Base-by-base conservation (phyloP, 2,113 vertebrate species). In the Dicentrarchus labrax region DNA sequence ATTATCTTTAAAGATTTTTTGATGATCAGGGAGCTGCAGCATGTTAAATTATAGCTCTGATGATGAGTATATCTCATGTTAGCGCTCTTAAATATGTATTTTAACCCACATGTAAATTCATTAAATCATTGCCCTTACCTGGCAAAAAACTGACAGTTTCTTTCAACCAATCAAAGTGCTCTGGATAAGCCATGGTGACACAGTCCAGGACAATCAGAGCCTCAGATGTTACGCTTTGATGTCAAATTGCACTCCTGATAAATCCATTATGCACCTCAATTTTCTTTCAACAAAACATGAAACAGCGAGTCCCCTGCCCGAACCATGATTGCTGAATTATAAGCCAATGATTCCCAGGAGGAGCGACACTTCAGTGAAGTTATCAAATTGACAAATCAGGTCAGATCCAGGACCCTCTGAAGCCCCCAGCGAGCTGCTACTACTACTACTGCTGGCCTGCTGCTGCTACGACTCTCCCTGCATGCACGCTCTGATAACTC, bases 51-150 rank as follows among this genome's bases (percentile, higher is more conserved):
- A 43, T 0, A 0, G 43, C 65, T 72, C 61, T 38, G 56, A 50
- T 54, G n/a, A 82, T 72, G 13, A 78, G 78, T 11, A 39, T 13
- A 19, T 50, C n/a, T 83, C 22, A 74, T 73, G 12, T 50, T 53
- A 68, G 1, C 36, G 9, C 22, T 71, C 19, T 30, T 74, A 3
- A 4, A 47, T 51, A 60, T 21, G n/a, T n/a, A 39, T 16, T 22
- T 22, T 8, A 53, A 54, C 5, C 6, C 5, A 36, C 13, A 56
- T 1, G 17, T 43, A 45, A 57, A 79, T 48, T 36, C 53, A 4
- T 8, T 64, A 60, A 75, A 78, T 60, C 60, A 2, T 54, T 39
- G 56, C 68, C 86, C 95, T 94, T 93, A 95, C 95, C 95, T 95
- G 93, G 91, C 62, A 94, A 89, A 65, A 90, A 81, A 90, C 76